Evolutionary conservation across 2,888 invertebrate genomes (phyloP).

Genomic region (Dorcus parallelipipedus): DNA sequence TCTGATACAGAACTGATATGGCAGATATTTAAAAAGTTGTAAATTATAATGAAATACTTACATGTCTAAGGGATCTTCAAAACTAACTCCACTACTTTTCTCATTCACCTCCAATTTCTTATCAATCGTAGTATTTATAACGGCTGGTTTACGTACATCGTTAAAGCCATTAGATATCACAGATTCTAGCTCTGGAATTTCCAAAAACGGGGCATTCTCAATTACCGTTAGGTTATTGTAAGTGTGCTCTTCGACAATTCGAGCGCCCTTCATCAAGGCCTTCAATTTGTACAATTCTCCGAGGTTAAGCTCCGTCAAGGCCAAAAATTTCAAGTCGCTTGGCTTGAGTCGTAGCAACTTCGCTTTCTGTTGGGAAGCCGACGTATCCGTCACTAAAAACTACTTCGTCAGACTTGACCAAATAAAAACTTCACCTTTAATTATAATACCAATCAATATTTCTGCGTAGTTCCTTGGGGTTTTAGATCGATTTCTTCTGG

Average conservation of each 20-base stretch:
- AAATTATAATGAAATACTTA: not conserved
- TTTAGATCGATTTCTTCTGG: conserved; percentile 30
- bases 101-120: not conserved
- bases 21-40: too few species aligned
- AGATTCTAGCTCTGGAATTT: not conserved
- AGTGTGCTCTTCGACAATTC: conserved; percentile 36
- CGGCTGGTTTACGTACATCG: not conserved
- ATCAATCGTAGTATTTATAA: not conserved
- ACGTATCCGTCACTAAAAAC: conserved; percentile 59
- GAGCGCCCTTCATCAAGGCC: conserved; percentile 27
- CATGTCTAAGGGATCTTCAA: not conserved
- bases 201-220: conserved; percentile 17
- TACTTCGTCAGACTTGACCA: not conserved
- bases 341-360: conserved; percentile 65
- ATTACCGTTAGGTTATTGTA: conserved; percentile 39
- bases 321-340: conserved; percentile 63
- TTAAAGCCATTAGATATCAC: not conserved
- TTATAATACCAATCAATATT: conserved; percentile 30
- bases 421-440: conserved; percentile 4
- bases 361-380: conserved; percentile 64
- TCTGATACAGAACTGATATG: too few species aligned
- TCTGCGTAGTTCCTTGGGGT: conserved; percentile 29
- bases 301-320: conserved; percentile 53
- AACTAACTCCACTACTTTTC: not conserved
- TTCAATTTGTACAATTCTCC: conserved; percentile 60